Conservation (phyloP, 2,888 invertebrate species). For the Eilema griseolum region DNA sequence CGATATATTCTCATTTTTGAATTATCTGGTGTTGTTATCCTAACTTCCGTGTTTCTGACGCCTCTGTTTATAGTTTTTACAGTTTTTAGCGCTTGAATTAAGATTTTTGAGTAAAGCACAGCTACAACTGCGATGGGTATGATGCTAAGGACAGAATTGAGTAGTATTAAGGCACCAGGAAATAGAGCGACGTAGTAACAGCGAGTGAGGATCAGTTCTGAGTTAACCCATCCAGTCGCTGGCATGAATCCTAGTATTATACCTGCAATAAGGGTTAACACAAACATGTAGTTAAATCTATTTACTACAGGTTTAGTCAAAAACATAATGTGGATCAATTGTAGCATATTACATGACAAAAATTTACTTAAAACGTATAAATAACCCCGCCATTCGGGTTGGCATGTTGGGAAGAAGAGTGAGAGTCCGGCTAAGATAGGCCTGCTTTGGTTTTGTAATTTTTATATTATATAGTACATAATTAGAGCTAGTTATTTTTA, state of each 20-base stretch:
- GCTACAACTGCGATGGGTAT: slow-evolving; percentile 80
- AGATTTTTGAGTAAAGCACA: slow-evolving; percentile 87
- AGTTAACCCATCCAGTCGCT: slow-evolving; percentile 85
- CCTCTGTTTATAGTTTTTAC: slow-evolving; percentile 66
- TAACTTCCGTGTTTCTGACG: slow-evolving; percentile 58
- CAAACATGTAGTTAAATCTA: slow-evolving; percentile 39
- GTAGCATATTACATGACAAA: background rate
- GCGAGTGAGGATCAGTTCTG: slow-evolving; percentile 60
- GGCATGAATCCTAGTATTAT: slow-evolving; percentile 87
- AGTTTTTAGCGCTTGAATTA: slow-evolving; percentile 86
- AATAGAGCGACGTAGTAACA: slow-evolving; percentile 88
- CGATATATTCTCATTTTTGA: slow-evolving; percentile 72
- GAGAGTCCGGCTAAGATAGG: background rate
- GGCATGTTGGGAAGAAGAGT: no score
- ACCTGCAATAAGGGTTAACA: slow-evolving; percentile 72
- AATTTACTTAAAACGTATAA: background rate
- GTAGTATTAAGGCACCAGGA: slow-evolving; percentile 84
- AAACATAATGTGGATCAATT: slow-evolving; percentile 1
- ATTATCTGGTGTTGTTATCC: slow-evolving; percentile 44
- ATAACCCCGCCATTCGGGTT: background rate
- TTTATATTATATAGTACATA: background rate
- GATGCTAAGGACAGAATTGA: slow-evolving; percentile 85
- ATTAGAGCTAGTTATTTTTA: no score
- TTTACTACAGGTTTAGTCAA: slow-evolving; percentile 33
- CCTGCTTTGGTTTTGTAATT: background rate